Conservation (phyloP, 2,113 vertebrate genomes). For the Hirundichthys speculiger region DNA sequence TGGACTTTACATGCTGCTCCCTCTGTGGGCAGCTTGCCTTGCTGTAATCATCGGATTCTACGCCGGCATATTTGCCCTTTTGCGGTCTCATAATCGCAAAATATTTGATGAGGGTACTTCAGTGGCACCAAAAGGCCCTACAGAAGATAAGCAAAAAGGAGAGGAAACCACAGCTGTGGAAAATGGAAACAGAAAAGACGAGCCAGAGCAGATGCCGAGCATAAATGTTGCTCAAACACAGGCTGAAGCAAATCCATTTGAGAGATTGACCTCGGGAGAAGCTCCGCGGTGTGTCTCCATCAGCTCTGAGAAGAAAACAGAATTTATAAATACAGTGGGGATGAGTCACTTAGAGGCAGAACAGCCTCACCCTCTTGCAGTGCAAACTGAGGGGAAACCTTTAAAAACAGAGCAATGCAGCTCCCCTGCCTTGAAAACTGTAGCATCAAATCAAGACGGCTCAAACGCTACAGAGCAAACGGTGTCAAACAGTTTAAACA, state of each 20-base stretch:
- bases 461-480: slow-evolving; percentile 20
- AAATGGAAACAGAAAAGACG: slow-evolving; percentile 14
- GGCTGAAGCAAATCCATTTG: slow-evolving; percentile 20
- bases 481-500: slow-evolving; percentile 22
- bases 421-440: background rate
- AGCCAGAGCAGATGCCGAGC: slow-evolving; percentile 18
- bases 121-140: slow-evolving; percentile 12
- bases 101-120: slow-evolving; percentile 77
- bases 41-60: slow-evolving; percentile 76
- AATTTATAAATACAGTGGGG: slow-evolving; percentile 16
- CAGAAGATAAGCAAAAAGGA: slow-evolving; percentile 15
- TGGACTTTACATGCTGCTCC: slow-evolving; percentile 77
- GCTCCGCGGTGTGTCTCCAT: slow-evolving; percentile 9
- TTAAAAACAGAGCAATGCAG: slow-evolving; percentile 20
- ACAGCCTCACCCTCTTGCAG: slow-evolving; percentile 14
- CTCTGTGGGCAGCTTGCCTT: slow-evolving; percentile 78
- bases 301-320: slow-evolving; percentile 25
- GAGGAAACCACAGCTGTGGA: slow-evolving; percentile 9
- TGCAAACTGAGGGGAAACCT: slow-evolving; percentile 15
- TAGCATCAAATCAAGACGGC: slow-evolving; percentile 36
- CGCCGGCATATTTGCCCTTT: slow-evolving; percentile 70
- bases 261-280: slow-evolving; percentile 23
- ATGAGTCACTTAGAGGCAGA: slow-evolving; percentile 44
- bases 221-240: slow-evolving; percentile 16
- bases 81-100: slow-evolving; percentile 76